Conservation (phyloP, 2,113 vertebrate species). For the Myanophis thanlyinensis region DNA sequence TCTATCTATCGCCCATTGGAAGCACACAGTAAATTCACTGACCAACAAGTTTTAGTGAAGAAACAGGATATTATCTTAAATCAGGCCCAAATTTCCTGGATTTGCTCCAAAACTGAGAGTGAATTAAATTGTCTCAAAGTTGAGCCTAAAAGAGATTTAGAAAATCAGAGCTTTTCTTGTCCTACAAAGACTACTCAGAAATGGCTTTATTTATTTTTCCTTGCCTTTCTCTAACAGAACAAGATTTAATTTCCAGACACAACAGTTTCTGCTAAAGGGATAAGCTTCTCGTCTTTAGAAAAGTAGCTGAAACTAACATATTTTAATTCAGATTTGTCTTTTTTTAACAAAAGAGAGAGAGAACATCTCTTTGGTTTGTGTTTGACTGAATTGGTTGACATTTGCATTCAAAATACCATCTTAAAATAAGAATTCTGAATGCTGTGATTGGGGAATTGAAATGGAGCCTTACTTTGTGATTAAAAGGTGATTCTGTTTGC, state of each 20-base stretch:
- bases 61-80: background rate
- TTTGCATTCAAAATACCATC: background rate
- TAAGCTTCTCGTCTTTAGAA: background rate
- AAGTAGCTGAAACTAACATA: background rate
- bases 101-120: background rate
- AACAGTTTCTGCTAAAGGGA: background rate
- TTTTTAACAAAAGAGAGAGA: background rate
- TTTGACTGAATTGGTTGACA: background rate
- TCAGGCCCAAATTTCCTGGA: background rate
- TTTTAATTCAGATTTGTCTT: background rate
- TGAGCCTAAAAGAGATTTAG: background rate
- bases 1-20: background rate
- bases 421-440: background rate
- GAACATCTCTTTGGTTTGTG: background rate
- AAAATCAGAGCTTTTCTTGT: background rate
- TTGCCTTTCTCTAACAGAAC: background rate
- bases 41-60: background rate
- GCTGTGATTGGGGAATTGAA: background rate
- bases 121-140: background rate
- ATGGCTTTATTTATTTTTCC: background rate
- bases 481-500: background rate
- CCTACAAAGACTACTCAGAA: background rate
- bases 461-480: background rate
- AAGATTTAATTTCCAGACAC: background rate
- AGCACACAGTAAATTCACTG: background rate